Conservation (phyloP, 2,113 vertebrate genomes). For the Phylloscopus trochiloides region DNA sequence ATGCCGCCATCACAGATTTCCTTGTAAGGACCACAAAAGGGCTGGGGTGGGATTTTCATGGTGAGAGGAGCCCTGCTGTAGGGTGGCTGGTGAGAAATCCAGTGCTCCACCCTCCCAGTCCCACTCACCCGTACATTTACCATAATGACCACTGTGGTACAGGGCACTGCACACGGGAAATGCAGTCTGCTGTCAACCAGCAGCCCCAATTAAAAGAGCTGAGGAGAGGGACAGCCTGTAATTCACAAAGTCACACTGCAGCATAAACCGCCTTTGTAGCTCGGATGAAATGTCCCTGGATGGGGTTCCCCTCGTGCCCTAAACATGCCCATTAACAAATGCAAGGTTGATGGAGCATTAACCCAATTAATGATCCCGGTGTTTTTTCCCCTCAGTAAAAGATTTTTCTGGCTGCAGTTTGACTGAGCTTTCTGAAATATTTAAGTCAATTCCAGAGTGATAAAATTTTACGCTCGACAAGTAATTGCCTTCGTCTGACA, state of each 20-base stretch:
- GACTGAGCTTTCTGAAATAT: not conserved
- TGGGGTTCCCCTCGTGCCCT: not conserved
- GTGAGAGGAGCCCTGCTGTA: not conserved
- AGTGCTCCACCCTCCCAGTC: not conserved
- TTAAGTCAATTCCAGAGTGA: not conserved
- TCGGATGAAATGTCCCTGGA: not conserved
- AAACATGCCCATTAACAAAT: slow-evolving; percentile 3
- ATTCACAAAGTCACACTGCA: accelerated
- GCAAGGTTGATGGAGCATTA: not conserved
- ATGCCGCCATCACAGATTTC: no score
- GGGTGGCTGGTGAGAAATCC: not conserved
- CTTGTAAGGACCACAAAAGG: not conserved
- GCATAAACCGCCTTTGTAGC: not conserved
- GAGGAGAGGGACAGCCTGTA: not conserved
- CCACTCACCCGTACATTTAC: accelerated
- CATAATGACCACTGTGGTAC: accelerated
- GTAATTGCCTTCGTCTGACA: slow-evolving; percentile 13
- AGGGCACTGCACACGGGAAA: accelerated
- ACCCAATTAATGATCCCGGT: not conserved
- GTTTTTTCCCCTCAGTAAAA: not conserved
- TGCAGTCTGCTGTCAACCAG: not conserved
- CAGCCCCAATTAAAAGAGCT: not conserved
- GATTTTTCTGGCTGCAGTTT: not conserved
- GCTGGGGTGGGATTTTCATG: accelerated
- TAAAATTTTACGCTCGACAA: not conserved